Evolutionary conservation across 2,113 vertebrate genomes (phyloP).

Genomic region (Pelmatolapia mariae): DNA sequence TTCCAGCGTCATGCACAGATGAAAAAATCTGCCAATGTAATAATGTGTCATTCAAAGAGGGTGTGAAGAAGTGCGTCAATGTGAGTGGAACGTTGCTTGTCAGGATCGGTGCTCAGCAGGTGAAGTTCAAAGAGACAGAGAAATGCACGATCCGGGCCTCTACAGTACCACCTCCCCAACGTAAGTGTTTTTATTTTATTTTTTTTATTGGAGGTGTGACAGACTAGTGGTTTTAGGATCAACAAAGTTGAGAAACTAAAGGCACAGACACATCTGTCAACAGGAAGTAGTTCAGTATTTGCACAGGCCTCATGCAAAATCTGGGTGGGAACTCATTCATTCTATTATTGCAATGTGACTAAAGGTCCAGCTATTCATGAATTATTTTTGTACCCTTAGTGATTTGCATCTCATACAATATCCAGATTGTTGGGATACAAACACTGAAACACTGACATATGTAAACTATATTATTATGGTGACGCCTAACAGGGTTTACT

Average conservation of each 20-base stretch:
- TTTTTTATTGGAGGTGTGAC: not conserved
- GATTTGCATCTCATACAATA: not conserved
- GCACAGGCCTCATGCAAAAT: not conserved
- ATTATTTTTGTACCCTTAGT: not conserved
- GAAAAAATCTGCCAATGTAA: not conserved
- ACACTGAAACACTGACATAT: not conserved
- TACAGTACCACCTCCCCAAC: fast-evolving
- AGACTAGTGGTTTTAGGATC: not conserved
- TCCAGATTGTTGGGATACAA: not conserved
- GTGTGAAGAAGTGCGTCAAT: not conserved
- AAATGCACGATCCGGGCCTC: not conserved
- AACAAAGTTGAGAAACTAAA: not conserved
- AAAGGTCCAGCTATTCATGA: not conserved
- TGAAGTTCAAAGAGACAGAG: fast-evolving
- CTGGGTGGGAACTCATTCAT: not conserved
- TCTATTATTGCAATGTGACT: not conserved
- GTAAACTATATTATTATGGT: not conserved
- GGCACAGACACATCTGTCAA: not conserved
- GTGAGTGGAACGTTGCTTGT: fast-evolving
- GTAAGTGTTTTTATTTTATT: not conserved
- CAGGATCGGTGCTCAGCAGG: fast-evolving
- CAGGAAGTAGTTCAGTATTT: not conserved
- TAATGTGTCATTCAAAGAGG: fast-evolving
- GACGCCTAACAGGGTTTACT: not conserved
- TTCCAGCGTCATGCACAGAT: fast-evolving